Percentiles rank a stretch among this genome's conserved stretches.
Evolutionary conservation across 2,888 invertebrate species (phyloP).

Genomic region (Hartigia nigra): DNA sequence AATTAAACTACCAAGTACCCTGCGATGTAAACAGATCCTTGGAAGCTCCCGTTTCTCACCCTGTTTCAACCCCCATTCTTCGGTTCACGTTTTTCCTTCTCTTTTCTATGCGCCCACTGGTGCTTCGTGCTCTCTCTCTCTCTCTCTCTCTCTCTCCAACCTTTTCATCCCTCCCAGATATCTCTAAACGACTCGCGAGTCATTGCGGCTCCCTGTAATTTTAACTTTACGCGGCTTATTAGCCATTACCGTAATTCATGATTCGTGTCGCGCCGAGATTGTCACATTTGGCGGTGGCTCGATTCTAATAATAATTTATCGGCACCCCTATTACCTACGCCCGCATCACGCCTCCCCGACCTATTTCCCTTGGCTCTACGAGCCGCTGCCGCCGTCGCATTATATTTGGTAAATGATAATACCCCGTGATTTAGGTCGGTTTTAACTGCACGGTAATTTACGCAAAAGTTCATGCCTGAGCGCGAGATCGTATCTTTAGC

Average conservation of each 20-base stretch:
- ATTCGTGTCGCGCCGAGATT: slow-evolving; percentile 29
- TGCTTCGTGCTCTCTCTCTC: too few species aligned
- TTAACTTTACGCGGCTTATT: slow-evolving; percentile 35
- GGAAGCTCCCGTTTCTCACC: slow-evolving; percentile 9
- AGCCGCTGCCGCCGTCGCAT: not conserved
- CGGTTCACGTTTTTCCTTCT: too few species aligned
- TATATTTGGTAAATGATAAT: slow-evolving; percentile 18
- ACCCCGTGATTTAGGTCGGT: slow-evolving; percentile 21
- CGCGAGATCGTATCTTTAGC: slow-evolving; percentile 25
- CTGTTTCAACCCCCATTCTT: not conserved
- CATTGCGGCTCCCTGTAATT: slow-evolving; percentile 25
- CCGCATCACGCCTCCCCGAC: slow-evolving; percentile 10
- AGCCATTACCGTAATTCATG: slow-evolving; percentile 37
- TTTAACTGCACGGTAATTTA: slow-evolving; percentile 19
- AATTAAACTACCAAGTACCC: slow-evolving; percentile 29
- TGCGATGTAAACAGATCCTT: slow-evolving; percentile 22
- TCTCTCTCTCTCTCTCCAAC: too few species aligned
- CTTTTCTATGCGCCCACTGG: too few species aligned
- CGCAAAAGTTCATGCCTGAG: slow-evolving; percentile 6
- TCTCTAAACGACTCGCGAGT: not conserved
- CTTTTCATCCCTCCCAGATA: not conserved
- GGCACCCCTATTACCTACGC: slow-evolving; percentile 13
- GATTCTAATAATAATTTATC: slow-evolving; percentile 39
- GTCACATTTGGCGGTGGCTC: slow-evolving; percentile 29
- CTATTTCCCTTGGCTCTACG: slow-evolving; percentile 14